These are phyloP conservation scores for Tinea pellionella DNA, from an alignment of 2,888 invertebrate species.

Conservation along the genomic window DNA sequence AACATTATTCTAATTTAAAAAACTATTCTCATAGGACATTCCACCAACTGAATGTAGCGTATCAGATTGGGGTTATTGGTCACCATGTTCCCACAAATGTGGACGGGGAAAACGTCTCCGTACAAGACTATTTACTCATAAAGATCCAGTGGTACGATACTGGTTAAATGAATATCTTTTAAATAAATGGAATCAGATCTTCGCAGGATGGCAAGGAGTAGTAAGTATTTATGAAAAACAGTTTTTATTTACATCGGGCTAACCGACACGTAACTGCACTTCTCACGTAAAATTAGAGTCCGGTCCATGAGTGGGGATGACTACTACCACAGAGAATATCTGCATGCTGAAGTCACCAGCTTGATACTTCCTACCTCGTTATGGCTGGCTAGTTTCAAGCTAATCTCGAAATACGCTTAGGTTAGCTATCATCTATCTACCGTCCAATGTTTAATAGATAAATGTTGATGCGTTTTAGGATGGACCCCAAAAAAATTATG, in stretches of 20 bases:
- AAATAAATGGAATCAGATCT: slow-evolving; percentile 37
- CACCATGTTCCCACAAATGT: slow-evolving; percentile 82
- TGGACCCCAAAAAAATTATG: slow-evolving; percentile 16
- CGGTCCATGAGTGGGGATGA: too few relatives aligned
- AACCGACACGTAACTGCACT: too few relatives aligned
- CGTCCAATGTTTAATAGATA: too few relatives aligned
- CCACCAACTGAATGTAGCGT: slow-evolving; percentile 30
- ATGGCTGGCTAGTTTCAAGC: too few relatives aligned
- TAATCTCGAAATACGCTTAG: too few relatives aligned
- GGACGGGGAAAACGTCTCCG: slow-evolving; percentile 78
- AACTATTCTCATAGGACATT: not conserved
- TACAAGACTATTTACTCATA: slow-evolving; percentile 51
- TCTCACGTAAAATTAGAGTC: too few relatives aligned
- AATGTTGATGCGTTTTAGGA: slow-evolving; percentile 25
- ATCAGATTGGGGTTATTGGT: slow-evolving; percentile 83
- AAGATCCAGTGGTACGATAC: slow-evolving; percentile 32
- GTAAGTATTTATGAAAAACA: slow-evolving; percentile 32
- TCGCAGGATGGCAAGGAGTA: slow-evolving; percentile 38
- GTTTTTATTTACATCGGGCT: too few relatives aligned
- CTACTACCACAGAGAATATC: too few relatives aligned
- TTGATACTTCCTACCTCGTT: too few relatives aligned
- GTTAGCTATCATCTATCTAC: too few relatives aligned
- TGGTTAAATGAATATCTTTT: slow-evolving; percentile 33
- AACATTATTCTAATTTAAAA: too few relatives aligned
- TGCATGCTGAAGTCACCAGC: too few relatives aligned